These are phyloP conservation scores for Tetramorium bicarinatum DNA, from an alignment of 2,888 invertebrate species.

Conservation along the genomic window DNA sequence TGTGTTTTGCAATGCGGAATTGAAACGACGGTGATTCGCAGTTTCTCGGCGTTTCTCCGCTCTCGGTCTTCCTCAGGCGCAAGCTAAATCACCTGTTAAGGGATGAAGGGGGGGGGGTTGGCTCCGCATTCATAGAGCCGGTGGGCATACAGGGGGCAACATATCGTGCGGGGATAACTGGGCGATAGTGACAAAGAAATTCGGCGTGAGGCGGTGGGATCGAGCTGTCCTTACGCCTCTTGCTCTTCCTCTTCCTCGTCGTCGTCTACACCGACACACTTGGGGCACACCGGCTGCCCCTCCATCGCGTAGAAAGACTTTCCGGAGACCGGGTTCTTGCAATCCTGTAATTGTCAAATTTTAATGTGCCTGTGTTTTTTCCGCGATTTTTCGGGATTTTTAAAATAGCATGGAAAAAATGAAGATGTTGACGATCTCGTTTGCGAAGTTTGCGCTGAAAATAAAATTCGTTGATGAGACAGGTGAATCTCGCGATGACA, in stretches of 20 bases:
- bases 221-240: slow-evolving; percentile 73
- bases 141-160: slow-evolving; percentile 72
- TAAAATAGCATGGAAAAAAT: not conserved
- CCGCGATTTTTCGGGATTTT: not conserved
- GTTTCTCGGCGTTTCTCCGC: slow-evolving; percentile 1
- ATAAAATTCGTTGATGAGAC: not conserved
- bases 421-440: not conserved
- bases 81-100: slow-evolving; percentile 66
- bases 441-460: slow-evolving; percentile 14
- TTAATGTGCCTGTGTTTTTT: slow-evolving; percentile 40
- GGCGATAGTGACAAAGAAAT: slow-evolving; percentile 23
- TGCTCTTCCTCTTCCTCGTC: slow-evolving; percentile 89
- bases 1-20: slow-evolving; percentile 33
- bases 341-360: slow-evolving; percentile 90
- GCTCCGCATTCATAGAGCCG: slow-evolving; percentile 79
- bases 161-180: slow-evolving; percentile 32
- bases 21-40: slow-evolving; percentile 26
- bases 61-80: not conserved
- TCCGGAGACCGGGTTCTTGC: slow-evolving; percentile 96
- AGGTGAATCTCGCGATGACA: not conserved
- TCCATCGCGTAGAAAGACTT: slow-evolving; percentile 99
- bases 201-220: slow-evolving; percentile 51
- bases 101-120: slow-evolving; percentile 49
- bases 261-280: slow-evolving; percentile 96
- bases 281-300: slow-evolving; percentile 97